Percentiles rank a stretch among this genome's conserved stretches.
phyloP scores from a whole-genome alignment of 1,140 invertebrate species.

The Heliothis subflexa region DNA sequence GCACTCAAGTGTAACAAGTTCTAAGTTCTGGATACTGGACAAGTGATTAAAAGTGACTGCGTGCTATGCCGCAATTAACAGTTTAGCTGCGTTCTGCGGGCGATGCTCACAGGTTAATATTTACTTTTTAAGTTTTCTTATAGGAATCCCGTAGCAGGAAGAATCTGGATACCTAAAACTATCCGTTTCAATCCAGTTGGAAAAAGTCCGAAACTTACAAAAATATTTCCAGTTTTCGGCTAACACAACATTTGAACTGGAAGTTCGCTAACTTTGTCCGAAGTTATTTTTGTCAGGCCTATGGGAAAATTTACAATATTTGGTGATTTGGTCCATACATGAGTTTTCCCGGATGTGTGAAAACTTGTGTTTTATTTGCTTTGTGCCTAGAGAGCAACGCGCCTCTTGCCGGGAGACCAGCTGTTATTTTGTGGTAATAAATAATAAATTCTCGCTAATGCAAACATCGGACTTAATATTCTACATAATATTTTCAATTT shows the following conservation, averaged over 20 bases:
- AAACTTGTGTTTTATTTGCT: neutral
- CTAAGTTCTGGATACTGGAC: slow-evolving; percentile 75
- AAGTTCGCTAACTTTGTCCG: slow-evolving; percentile 29
- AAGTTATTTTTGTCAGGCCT: slow-evolving; percentile 6
- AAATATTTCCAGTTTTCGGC: slow-evolving; percentile 16
- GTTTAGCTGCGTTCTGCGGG: slow-evolving; percentile 82
- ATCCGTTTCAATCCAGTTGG: neutral
- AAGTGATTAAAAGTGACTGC: slow-evolving; percentile 79
- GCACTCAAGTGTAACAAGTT: slow-evolving; percentile 68
- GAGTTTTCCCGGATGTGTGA: neutral
- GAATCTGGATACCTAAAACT: neutral
- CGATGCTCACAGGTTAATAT: slow-evolving; percentile 84
- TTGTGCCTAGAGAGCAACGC: neutral
- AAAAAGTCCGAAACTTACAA: slow-evolving; percentile 10
- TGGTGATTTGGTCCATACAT: neutral
- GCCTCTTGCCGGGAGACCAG: neutral
- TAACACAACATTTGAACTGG: neutral
- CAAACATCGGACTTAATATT: slow-evolving; percentile 3
- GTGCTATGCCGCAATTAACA: slow-evolving; percentile 80
- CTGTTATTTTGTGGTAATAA: neutral
- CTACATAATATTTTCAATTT: neutral
- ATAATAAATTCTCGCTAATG: slow-evolving; percentile 5
- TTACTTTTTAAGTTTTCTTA: slow-evolving; percentile 70
- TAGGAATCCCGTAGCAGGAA: slow-evolving; percentile 59
- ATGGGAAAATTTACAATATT: neutral